A percentile compares a stretch with the other conserved stretches of the same genome.
phyloP scores from a whole-genome alignment of 2,797 vertebrate species.

The Spea hammondii region DNA sequence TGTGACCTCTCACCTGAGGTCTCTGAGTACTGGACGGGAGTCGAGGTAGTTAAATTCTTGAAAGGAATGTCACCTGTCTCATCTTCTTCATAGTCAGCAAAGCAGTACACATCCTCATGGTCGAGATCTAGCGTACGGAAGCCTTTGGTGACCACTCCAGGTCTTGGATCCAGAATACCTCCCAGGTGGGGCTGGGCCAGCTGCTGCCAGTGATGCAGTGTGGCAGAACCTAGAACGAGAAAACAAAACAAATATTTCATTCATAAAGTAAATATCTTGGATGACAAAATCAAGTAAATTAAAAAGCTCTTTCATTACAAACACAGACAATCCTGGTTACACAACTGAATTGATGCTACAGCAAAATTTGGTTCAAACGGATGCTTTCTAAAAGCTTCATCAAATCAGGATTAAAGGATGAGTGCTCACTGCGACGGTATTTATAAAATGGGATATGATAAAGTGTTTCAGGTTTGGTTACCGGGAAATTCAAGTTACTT shows the following conservation, averaged over 20 bases:
- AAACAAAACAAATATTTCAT: not conserved
- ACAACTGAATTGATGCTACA: no score
- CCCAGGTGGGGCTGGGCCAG: constrained; percentile 95
- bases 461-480: no score
- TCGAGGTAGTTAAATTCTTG: constrained; percentile 76
- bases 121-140: constrained; percentile 90
- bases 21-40: constrained; percentile 81
- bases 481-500: no score
- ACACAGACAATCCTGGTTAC: no score
- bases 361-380: no score
- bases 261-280: no score
- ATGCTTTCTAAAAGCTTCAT: no score
- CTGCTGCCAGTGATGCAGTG: constrained; percentile 98
- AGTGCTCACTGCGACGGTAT: no score
- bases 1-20: constrained; percentile 84
- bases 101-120: constrained; percentile 92
- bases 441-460: no score
- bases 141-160: constrained; percentile 96
- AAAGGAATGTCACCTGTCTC: constrained; percentile 83
- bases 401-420: no score
- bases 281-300: no score
- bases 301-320: no score
- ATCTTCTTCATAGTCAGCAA: constrained; percentile 92
- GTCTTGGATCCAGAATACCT: constrained; percentile 88
- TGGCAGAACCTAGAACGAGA: constrained; percentile 84